Base-by-base conservation (phyloP, 64 coral and sea anemone species). In the Hydrozoanthus tunicans region DNA sequence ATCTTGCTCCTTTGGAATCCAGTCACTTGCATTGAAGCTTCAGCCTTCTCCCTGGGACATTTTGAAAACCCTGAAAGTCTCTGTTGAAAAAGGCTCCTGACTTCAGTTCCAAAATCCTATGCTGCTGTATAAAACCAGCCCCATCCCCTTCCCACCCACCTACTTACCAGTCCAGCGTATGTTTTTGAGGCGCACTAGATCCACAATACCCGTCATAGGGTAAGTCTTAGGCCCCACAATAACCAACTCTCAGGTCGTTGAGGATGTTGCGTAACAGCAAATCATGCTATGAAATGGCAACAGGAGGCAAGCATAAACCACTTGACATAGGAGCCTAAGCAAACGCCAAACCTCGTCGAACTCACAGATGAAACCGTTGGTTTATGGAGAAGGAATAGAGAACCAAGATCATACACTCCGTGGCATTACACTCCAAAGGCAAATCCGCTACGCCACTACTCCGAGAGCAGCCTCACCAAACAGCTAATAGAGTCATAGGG, bases 341-440 rank as follows among this genome's bases (percentile, higher is more conserved):
- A 12, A 91, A 94, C 62, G 93, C 88, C 52, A 86, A 91, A 70
- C 88, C 93, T 66, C 56, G 55, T 1, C 93, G 72, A 70, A 23
- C 9, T 23, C 32, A 43, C 32, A 43, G 32, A 43, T 43, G 32
- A 20, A 94, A 56, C 93, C 82, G 72, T 91, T 89, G 93, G 62
- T 74, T 58, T 95, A 91, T 89, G 90, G 82, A 7, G 70, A 89
- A 77, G 69, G 32, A 64, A 70, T 11, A 26, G 88, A 73, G 83
- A 71, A 12, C 74, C 3, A 91, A 79, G 76, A 64, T 90, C 86
- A 26, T 90, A 90, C 70, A n/a, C 86, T 62, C 13, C 59, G 62
- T 56, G 89, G 77, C 61, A 80, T 55, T 51, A 68, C 60, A 14
- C 17, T 81, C 2, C 59, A 76, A 71, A 68, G 25, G 27, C 3